Percentiles rank a stretch among this genome's conserved stretches.
phyloP scores from a whole-genome alignment of 1,140 invertebrate genomes.

The Cydia pomonella region DNA sequence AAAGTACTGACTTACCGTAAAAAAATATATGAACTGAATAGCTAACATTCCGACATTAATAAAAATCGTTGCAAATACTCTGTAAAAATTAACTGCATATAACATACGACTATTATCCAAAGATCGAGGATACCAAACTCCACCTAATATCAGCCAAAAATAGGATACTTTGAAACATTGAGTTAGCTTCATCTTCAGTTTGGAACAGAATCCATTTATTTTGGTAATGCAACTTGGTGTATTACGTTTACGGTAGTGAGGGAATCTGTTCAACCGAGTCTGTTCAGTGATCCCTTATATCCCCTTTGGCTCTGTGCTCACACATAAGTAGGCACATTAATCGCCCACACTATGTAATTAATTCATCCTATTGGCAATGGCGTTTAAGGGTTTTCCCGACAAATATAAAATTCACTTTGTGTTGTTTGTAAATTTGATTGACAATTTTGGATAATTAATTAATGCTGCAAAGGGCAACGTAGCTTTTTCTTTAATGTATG shows the following conservation, averaged over 20 bases:
- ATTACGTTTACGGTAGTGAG: background rate
- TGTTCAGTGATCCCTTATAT: slow-evolving; percentile 19
- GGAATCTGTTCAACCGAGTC: background rate
- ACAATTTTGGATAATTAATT: slow-evolving; percentile 19
- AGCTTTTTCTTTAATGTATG: slow-evolving; percentile 2
- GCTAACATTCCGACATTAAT: slow-evolving; percentile 10
- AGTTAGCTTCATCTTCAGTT: background rate
- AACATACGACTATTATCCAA: background rate
- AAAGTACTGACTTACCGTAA: background rate
- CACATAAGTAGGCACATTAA: slow-evolving; percentile 11
- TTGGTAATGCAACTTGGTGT: background rate
- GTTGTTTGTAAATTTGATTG: slow-evolving; percentile 16
- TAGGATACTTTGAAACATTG: slow-evolving; percentile 8
- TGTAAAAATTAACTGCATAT: slow-evolving; percentile 14
- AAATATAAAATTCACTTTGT: slow-evolving; percentile 25
- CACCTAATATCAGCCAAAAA: slow-evolving; percentile 13
- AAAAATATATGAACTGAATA: slow-evolving; percentile 15
- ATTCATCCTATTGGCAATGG: background rate
- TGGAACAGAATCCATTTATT: background rate
- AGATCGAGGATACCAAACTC: slow-evolving; percentile 10
- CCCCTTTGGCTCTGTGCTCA: background rate
- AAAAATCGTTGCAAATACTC: background rate
- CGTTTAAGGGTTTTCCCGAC: background rate
- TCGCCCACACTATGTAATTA: slow-evolving; percentile 16
- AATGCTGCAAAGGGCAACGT: background rate